A percentile compares a stretch with the other conserved stretches of the same genome.
These are phyloP conservation scores for Oncorhynchus clarkii DNA, from an alignment of 2,113 vertebrate species.

Conservation along the genomic window DNA sequence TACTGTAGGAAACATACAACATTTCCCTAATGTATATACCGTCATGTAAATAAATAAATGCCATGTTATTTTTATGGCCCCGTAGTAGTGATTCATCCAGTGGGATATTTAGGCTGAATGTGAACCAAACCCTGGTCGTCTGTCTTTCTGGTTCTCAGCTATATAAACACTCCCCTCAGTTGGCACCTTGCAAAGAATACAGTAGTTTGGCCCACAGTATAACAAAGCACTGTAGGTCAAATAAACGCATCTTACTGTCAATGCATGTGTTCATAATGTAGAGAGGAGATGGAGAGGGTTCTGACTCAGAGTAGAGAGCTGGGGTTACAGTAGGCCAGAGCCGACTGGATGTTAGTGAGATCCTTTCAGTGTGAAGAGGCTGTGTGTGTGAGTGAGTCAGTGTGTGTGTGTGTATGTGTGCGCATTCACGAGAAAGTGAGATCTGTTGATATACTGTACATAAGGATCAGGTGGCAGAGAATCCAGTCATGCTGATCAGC, in stretches of 20 bases:
- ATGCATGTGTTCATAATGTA: constrained; percentile 49
- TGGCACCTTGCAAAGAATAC: constrained; percentile 38
- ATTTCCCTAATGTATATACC: constrained; percentile 12
- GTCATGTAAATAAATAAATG: no score
- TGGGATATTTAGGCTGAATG: constrained; percentile 54
- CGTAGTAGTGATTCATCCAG: not conserved
- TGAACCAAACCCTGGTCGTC: constrained; percentile 40
- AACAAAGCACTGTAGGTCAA: constrained; percentile 36
- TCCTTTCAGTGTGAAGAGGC: not conserved
- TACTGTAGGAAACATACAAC: constrained; percentile 32
- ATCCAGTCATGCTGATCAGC: not conserved
- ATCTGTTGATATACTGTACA: no score
- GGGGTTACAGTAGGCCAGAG: not conserved
- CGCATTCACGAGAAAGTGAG: no score
- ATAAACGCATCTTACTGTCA: constrained; percentile 52
- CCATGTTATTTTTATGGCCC: not conserved
- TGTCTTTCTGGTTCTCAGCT: constrained; percentile 52
- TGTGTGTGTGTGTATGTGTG: no score
- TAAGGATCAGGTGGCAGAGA: constrained; percentile 30
- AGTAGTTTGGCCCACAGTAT: constrained; percentile 26
- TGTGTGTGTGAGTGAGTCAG: no score
- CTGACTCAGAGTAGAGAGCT: not conserved
- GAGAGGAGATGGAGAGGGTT: not conserved
- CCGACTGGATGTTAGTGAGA: constrained; percentile 12
- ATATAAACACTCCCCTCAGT: constrained; percentile 47